phyloP scores from a whole-genome alignment of 2,797 vertebrate species.

The Sebastes taczanowskii region DNA sequence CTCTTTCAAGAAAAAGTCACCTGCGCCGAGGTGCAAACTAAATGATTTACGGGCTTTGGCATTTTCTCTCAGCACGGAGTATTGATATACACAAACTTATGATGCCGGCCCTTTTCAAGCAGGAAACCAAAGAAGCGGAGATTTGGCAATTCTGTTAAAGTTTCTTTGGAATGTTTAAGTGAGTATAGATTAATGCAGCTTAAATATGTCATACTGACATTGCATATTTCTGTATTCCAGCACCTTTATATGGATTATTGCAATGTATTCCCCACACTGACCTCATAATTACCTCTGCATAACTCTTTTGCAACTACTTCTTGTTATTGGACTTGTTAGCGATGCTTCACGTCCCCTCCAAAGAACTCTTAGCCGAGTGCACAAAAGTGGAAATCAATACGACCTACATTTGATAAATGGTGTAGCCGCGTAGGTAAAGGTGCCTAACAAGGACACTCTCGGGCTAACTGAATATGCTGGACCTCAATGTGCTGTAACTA shows the following conservation, averaged over 20 bases:
- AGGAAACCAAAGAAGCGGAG: constrained; percentile 40
- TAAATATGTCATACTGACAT: background rate
- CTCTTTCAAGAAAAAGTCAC: constrained; percentile 58
- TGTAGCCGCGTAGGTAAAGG: background rate
- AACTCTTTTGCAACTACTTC: background rate
- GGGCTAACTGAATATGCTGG: background rate
- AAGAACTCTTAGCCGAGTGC: background rate
- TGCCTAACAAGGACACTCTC: constrained; percentile 43
- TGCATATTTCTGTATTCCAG: background rate
- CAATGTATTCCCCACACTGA: background rate
- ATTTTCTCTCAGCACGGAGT: constrained; percentile 42
- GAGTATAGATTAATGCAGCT: constrained; percentile 14
- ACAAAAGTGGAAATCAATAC: constrained; percentile 38
- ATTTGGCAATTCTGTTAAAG: constrained; percentile 11
- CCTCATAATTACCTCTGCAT: background rate
- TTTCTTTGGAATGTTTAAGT: constrained; percentile 33
- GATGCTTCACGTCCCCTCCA: background rate
- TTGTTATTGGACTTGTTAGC: background rate
- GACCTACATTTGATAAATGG: constrained; percentile 22
- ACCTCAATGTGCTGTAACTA: background rate
- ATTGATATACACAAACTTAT: constrained; percentile 47
- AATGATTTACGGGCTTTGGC: constrained; percentile 59
- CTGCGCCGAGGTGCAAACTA: constrained; percentile 31
- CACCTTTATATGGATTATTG: background rate
- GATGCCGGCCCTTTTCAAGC: constrained; percentile 38